These are phyloP conservation scores for Lasaia peninsularis DNA, from an alignment of 1,140 invertebrate genomes.

Conservation along the genomic window DNA sequence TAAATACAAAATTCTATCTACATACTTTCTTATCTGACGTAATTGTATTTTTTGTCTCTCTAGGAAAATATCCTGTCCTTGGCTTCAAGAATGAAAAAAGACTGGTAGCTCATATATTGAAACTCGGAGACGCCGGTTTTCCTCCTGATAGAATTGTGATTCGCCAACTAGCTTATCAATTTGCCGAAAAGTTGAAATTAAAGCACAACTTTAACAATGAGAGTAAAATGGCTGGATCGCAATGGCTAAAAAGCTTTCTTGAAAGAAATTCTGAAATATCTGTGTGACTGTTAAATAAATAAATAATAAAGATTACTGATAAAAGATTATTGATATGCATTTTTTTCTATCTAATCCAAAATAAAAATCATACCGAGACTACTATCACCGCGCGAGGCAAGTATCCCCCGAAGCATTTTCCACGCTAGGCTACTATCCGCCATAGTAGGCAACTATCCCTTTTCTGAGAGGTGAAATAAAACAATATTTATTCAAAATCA, in stretches of 20 bases:
- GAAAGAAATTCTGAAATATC: constrained; percentile 41
- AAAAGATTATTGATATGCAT: no score
- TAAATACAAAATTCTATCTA: constrained; percentile 17
- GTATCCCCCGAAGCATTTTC: no score
- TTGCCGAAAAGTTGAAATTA: constrained; percentile 40
- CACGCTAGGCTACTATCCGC: no score
- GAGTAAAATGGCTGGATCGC: constrained; percentile 35
- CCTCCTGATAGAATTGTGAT: constrained; percentile 26
- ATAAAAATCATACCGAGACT: no score
- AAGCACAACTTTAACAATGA: constrained; percentile 41
- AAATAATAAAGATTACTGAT: no score
- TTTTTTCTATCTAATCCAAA: no score
- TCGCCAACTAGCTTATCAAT: constrained; percentile 34
- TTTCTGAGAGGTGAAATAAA: no score
- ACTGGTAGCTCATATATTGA: constrained; percentile 40
- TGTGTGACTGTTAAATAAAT: no score
- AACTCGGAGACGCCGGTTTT: constrained; percentile 38
- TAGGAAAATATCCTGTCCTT: constrained; percentile 34
- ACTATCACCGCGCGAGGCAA: no score
- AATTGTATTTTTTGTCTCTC: constrained; percentile 19
- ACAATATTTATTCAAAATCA: no score
- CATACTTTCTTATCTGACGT: constrained; percentile 4
- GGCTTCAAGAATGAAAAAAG: constrained; percentile 38
- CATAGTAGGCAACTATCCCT: no score
- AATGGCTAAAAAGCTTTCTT: constrained; percentile 44